A percentile compares a stretch with the other conserved stretches of the same genome.
Evolutionary conservation across 2,888 invertebrate genomes (phyloP).

Genomic region (Nemoura dubitans): DNA sequence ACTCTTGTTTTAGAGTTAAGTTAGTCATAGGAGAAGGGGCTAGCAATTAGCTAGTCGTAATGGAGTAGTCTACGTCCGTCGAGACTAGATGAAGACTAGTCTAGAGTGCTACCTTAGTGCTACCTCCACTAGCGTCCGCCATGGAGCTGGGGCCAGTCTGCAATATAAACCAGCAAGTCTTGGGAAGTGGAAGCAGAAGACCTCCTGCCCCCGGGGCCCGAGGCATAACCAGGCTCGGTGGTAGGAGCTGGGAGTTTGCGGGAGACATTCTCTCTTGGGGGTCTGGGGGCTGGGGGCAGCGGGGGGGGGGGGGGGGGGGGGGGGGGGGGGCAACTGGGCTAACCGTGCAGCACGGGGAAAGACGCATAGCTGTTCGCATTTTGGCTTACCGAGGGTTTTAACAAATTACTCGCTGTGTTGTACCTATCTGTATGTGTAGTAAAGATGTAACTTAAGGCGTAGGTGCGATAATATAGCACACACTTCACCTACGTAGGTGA

Average conservation of each 20-base stretch:
- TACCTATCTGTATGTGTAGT: neutral
- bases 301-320: neutral
- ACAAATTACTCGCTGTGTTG: constrained; percentile 1
- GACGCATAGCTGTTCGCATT: constrained; percentile 17
- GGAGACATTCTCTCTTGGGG: neutral
- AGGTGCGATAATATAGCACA: neutral
- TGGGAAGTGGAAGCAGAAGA: neutral
- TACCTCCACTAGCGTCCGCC: too few species aligned
- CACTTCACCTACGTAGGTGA: neutral
- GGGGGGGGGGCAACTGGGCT: neutral
- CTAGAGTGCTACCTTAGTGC: neutral
- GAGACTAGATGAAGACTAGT: neutral
- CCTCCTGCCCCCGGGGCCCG: neutral
- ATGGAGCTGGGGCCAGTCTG: neutral
- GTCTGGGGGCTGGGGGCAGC: neutral
- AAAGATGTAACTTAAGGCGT: neutral
- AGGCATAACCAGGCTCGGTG: neutral
- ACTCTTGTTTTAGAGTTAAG: neutral
- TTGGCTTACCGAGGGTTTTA: constrained; percentile 10
- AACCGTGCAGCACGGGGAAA: neutral
- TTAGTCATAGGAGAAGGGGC: neutral
- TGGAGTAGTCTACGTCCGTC: neutral
- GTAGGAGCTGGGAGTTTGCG: neutral
- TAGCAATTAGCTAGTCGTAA: neutral
- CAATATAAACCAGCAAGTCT: neutral